phyloP scores from a whole-genome alignment of 2,888 invertebrate species.

The Drosophila nigricruria region DNA sequence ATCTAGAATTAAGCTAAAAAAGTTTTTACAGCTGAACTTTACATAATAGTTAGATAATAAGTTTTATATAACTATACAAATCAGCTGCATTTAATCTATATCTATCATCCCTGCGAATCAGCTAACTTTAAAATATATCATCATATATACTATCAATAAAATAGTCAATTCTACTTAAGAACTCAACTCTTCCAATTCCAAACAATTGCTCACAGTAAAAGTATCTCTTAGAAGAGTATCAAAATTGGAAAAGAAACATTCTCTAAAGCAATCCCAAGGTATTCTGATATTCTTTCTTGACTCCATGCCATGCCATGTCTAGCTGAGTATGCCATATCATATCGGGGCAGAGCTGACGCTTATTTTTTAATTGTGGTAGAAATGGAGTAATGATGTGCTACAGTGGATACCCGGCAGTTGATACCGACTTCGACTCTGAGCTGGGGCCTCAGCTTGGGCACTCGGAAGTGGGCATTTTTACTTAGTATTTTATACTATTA shows the following conservation, averaged over 20 bases:
- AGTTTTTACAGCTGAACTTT: too few relatives aligned
- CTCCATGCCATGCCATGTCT: not conserved
- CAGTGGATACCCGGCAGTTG: conserved; percentile 32
- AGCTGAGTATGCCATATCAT: conserved; percentile 9
- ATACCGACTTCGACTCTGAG: conserved; percentile 1
- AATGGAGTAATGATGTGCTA: conserved; percentile 66
- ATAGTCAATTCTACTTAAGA: not conserved
- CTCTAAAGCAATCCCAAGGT: conserved; percentile 11
- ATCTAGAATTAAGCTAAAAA: too few relatives aligned
- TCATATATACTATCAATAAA: too few relatives aligned
- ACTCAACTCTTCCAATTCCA: not conserved
- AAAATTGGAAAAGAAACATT: conserved; percentile 30
- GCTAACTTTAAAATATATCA: too few relatives aligned
- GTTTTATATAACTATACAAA: too few relatives aligned
- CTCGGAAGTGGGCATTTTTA: conserved; percentile 75
- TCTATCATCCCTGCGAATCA: too few relatives aligned
- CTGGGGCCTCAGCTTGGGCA: conserved; percentile 7
- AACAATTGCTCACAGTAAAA: too few relatives aligned
- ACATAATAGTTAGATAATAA: too few relatives aligned
- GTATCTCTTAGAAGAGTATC: not conserved
- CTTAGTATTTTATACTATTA: conserved; percentile 69
- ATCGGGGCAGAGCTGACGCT: conserved; percentile 19
- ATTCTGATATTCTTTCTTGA: not conserved
- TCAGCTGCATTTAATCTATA: not conserved
- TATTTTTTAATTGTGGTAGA: conserved; percentile 68